These are phyloP conservation scores for Catostomus latipinnis DNA, from an alignment of 2,797 vertebrate species.

Conservation along the genomic window DNA sequence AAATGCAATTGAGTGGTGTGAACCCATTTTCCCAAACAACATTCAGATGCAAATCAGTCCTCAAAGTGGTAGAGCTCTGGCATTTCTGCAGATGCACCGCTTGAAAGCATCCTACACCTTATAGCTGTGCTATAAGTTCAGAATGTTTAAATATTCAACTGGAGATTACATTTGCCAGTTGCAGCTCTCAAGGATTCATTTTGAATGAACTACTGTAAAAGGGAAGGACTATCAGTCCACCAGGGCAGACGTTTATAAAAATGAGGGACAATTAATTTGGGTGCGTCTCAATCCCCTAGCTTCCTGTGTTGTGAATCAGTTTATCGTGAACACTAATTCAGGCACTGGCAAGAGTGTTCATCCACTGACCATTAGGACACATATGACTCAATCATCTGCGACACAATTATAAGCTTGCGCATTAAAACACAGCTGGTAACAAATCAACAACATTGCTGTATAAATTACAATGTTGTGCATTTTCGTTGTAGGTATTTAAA, in stretches of 20 bases:
- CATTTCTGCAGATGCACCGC: not conserved
- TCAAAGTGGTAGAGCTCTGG: not conserved
- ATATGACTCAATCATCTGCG: no score
- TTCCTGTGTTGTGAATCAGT: no score
- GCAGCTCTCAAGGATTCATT: not conserved
- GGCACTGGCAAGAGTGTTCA: no score
- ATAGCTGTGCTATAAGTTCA: constrained; percentile 7
- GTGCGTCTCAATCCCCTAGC: no score
- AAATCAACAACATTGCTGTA: no score
- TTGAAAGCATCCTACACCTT: not conserved
- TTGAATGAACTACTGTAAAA: not conserved
- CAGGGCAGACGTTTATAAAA: not conserved
- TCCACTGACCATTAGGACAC: no score
- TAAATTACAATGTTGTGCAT: no score
- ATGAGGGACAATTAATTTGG: not conserved
- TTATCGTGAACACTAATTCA: no score
- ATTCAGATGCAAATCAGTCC: constrained; percentile 22
- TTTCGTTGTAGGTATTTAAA: no score
- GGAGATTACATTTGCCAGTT: not conserved
- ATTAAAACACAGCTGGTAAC: no score
- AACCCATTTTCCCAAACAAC: not conserved
- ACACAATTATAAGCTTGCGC: no score
- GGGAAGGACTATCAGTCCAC: constrained; percentile 6
- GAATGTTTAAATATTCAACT: constrained; percentile 6
- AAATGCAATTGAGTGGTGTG: constrained; percentile 2